Evolutionary conservation across 2,113 vertebrate genomes (phyloP).

Genomic region (Hymenochirus boettgeri): DNA sequence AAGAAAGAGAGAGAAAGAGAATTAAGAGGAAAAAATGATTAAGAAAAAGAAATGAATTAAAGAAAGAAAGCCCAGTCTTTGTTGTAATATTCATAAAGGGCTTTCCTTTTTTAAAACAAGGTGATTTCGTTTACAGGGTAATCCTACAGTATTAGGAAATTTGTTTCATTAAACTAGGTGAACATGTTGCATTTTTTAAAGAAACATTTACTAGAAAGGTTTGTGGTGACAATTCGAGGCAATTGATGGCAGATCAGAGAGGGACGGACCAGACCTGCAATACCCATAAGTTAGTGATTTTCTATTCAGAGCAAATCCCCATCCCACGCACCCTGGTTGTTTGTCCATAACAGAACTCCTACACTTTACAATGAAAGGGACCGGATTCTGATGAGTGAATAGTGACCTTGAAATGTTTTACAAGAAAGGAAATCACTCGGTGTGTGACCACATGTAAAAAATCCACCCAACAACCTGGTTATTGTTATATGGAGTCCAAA

Average conservation of each 20-base stretch:
- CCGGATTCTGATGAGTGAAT: constrained; percentile 57
- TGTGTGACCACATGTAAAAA: constrained; percentile 2
- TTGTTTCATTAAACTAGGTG: constrained; percentile 15
- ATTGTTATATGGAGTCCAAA: constrained; percentile 18
- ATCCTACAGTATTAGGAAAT: constrained; percentile 26
- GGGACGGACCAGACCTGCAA: constrained; percentile 46
- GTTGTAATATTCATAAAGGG: constrained; percentile 23
- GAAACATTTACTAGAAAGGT: constrained; percentile 24
- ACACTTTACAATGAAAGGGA: constrained; percentile 54
- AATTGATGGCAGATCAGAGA: constrained; percentile 6
- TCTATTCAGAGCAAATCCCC: constrained; percentile 53
- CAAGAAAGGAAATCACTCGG: constrained; percentile 39
- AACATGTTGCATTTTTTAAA: background rate
- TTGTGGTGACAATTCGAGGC: constrained; percentile 5
- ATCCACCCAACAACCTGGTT: constrained; percentile 9
- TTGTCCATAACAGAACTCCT: constrained; percentile 61
- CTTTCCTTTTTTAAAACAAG: constrained; percentile 17
- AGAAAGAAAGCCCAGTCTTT: constrained; percentile 24
- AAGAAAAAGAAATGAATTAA: no score
- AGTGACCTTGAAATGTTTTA: constrained; percentile 57
- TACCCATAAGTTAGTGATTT: constrained; percentile 55
- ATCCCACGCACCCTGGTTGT: constrained; percentile 53
- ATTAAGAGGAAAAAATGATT: no score
- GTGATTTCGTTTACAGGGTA: constrained; percentile 41
- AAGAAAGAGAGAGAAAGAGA: no score